A percentile compares a stretch with the other conserved stretches of the same genome.
phyloP scores from a whole-genome alignment of 2,113 vertebrate species.

The Spheniscus mendiculus region DNA sequence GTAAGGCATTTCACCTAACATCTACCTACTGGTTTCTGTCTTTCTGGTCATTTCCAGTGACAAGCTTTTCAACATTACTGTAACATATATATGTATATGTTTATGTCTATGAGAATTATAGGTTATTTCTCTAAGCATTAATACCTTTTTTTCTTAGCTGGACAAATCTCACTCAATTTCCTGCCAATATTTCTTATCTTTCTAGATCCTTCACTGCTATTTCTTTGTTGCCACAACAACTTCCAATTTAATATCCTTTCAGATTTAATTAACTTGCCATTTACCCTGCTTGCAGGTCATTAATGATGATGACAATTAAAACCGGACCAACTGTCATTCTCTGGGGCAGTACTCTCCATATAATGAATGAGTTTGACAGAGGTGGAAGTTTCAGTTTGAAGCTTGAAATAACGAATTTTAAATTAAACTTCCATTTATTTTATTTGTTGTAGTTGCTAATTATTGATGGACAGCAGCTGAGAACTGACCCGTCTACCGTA shows the following conservation, averaged over 20 bases:
- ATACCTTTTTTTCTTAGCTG: neutral
- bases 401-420: neutral
- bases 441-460: slow-evolving; percentile 84
- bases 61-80: neutral
- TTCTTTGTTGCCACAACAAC: neutral
- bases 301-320: slow-evolving; percentile 18
- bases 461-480: slow-evolving; percentile 95
- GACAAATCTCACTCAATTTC: neutral
- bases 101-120: neutral
- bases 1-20: neutral
- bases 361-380: neutral
- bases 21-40: neutral
- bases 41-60: neutral
- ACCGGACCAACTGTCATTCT: neutral
- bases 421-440: neutral
- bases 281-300: neutral
- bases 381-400: neutral
- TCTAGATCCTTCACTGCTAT: neutral
- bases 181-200: neutral
- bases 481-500: slow-evolving; percentile 88
- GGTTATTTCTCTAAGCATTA: neutral
- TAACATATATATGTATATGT: neutral
- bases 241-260: neutral
- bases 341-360: neutral
- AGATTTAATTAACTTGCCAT: slow-evolving; percentile 10